Percentiles rank a stretch among this genome's conserved stretches.
Evolutionary conservation across 2,113 vertebrate genomes (phyloP).

Genomic region (Halcyon senegalensis): DNA sequence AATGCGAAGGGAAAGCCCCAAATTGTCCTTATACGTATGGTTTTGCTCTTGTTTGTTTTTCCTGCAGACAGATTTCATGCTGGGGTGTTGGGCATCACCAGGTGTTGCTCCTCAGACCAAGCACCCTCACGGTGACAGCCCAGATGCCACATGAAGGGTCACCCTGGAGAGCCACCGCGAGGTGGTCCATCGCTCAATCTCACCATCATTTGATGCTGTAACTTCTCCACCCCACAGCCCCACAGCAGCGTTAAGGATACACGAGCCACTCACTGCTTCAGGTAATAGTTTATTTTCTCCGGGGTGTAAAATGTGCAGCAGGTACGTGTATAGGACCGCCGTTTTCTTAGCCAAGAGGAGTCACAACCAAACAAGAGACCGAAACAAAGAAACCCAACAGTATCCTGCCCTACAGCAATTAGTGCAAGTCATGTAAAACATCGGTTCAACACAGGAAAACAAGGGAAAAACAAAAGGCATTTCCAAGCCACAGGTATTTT

Average conservation of each 20-base stretch:
- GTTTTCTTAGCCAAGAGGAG: conserved; percentile 25
- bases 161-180: background rate
- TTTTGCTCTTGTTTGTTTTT: background rate
- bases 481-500: conserved; percentile 57
- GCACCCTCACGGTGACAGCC: background rate
- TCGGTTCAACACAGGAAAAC: conserved; percentile 41
- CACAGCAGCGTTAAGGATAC: background rate
- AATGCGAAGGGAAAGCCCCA: fast-evolving
- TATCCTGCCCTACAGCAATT: conserved; percentile 51
- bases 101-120: background rate
- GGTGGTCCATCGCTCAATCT: background rate
- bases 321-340: conserved; percentile 26
- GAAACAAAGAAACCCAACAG: conserved; percentile 33
- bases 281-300: conserved; percentile 68
- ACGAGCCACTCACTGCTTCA: background rate
- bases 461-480: background rate
- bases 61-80: too few species aligned
- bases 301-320: conserved; percentile 62
- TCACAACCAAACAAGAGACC: conserved; percentile 5
- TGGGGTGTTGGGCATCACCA: fast-evolving
- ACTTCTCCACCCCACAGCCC: background rate
- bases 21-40: fast-evolving
- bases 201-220: fast-evolving
- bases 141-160: background rate
- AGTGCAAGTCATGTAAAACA: conserved; percentile 66